A percentile compares a stretch with the other conserved stretches of the same genome.
phyloP scores from a whole-genome alignment of 2,797 vertebrate species.

The Lutjanus argentimaculatus region DNA sequence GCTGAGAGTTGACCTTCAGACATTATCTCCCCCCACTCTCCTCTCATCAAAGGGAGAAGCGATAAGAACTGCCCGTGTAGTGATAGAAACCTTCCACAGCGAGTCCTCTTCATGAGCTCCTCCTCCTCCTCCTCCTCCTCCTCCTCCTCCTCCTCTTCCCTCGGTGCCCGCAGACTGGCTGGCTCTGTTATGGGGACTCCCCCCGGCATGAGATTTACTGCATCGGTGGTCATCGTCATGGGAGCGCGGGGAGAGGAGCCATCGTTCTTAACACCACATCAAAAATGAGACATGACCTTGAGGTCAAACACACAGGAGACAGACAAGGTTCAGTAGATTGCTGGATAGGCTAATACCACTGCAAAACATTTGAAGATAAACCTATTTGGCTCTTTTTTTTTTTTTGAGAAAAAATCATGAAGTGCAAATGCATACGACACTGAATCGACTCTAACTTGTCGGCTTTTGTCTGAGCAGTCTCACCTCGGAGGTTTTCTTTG shows the following conservation, averaged over 20 bases:
- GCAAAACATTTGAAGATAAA: conserved; percentile 6
- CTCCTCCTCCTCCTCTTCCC: conserved; percentile 21
- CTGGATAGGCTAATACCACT: conserved; percentile 17
- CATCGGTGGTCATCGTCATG: conserved; percentile 30
- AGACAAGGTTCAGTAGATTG: conserved; percentile 33
- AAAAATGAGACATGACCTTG: conserved; percentile 60
- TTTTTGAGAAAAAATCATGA: not conserved
- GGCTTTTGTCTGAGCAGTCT: conserved; percentile 38
- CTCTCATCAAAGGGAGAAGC: conserved; percentile 78
- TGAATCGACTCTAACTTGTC: not conserved
- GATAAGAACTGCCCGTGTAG: conserved; percentile 80
- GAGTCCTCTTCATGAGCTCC: conserved; percentile 28
- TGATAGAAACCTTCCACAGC: conserved; percentile 69
- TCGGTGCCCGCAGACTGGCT: conserved; percentile 29
- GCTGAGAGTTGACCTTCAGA: conserved; percentile 83
- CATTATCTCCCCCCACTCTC: conserved; percentile 64
- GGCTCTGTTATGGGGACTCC: conserved; percentile 45
- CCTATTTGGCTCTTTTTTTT: not conserved
- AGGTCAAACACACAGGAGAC: conserved; percentile 52
- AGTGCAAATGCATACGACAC: not conserved
- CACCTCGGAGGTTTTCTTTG: conserved; percentile 21
- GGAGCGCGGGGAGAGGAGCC: conserved; percentile 24
- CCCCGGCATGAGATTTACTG: conserved; percentile 62
- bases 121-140: conserved; percentile 12
- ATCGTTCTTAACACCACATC: conserved; percentile 46